phyloP scores from a whole-genome alignment of 2,888 invertebrate species.

The Allolobophora icterica region DNA sequence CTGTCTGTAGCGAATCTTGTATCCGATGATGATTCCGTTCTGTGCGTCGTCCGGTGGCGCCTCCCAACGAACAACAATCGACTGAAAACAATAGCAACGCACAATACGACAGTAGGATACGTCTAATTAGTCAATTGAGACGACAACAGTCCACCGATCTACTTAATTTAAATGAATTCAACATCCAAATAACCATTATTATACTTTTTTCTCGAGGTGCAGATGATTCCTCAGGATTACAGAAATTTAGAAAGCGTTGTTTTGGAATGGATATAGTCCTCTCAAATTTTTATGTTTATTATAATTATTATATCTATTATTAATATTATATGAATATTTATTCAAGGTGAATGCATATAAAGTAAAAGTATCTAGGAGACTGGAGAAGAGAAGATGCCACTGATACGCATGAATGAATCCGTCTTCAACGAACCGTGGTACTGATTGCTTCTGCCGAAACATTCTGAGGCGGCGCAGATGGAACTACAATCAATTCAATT shows the following conservation, averaged over 20 bases:
- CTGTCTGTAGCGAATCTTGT: slow-evolving; percentile 84
- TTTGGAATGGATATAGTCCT: too few species aligned
- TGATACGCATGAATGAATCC: neutral
- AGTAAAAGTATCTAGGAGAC: too few species aligned
- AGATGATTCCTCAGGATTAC: too few species aligned
- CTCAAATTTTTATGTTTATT: too few species aligned
- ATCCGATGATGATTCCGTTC: slow-evolving; percentile 94
- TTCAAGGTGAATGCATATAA: too few species aligned
- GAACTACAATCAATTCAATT: slow-evolving; percentile 67
- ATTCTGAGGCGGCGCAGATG: slow-evolving; percentile 86
- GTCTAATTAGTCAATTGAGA: neutral
- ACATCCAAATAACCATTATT: too few species aligned
- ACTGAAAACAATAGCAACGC: slow-evolving; percentile 32
- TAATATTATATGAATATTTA: too few species aligned
- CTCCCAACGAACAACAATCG: slow-evolving; percentile 79
- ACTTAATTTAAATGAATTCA: too few species aligned
- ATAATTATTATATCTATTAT: too few species aligned
- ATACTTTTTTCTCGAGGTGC: too few species aligned
- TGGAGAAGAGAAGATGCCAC: neutral
- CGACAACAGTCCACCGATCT: neutral
- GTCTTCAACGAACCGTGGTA: slow-evolving; percentile 73
- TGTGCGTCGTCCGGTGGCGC: slow-evolving; percentile 80
- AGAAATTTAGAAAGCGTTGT: too few species aligned
- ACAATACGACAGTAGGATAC: neutral
- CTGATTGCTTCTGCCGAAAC: slow-evolving; percentile 83